phyloP scores from a whole-genome alignment of 2,888 invertebrate species.

The Pseudoips prasinana region DNA sequence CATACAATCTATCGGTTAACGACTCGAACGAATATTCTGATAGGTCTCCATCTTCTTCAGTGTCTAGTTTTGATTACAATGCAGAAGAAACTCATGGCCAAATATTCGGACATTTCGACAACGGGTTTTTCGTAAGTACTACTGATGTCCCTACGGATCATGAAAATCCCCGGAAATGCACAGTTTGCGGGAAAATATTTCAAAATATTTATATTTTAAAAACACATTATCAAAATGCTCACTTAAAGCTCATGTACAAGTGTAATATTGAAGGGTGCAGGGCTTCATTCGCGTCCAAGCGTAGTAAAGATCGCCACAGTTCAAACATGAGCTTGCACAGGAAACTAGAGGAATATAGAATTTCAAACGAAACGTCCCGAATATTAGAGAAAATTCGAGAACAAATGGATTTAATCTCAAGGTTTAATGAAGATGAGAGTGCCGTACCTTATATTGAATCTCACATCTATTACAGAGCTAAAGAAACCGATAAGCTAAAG shows the following conservation, averaged over 20 bases:
- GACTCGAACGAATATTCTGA: slow-evolving; percentile 68
- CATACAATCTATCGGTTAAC: slow-evolving; percentile 63
- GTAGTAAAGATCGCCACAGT: slow-evolving; percentile 95
- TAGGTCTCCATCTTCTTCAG: slow-evolving; percentile 83
- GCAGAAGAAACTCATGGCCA: slow-evolving; percentile 84
- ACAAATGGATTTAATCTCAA: slow-evolving; percentile 90
- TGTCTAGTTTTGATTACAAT: slow-evolving; percentile 81
- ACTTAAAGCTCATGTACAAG: slow-evolving; percentile 96
- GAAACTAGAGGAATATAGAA: slow-evolving; percentile 85
- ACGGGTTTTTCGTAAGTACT: slow-evolving; percentile 86
- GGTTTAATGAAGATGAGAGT: slow-evolving; percentile 88
- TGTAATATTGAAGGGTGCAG: slow-evolving; percentile 97
- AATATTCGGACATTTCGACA: slow-evolving; percentile 87
- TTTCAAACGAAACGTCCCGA: slow-evolving; percentile 69
- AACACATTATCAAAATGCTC: slow-evolving; percentile 97
- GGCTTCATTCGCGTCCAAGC: slow-evolving; percentile 96
- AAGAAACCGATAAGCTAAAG: slow-evolving; percentile 63
- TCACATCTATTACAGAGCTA: slow-evolving; percentile 63
- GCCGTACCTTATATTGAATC: slow-evolving; percentile 82
- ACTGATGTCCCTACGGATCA: slow-evolving; percentile 94
- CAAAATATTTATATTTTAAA: slow-evolving; percentile 96
- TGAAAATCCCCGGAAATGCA: slow-evolving; percentile 95
- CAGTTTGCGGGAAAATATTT: slow-evolving; percentile 95
- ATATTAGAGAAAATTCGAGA: slow-evolving; percentile 83
- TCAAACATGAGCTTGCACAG: slow-evolving; percentile 95